phyloP scores from a whole-genome alignment of 1,140 invertebrate species.

The Micrasema minimum region DNA sequence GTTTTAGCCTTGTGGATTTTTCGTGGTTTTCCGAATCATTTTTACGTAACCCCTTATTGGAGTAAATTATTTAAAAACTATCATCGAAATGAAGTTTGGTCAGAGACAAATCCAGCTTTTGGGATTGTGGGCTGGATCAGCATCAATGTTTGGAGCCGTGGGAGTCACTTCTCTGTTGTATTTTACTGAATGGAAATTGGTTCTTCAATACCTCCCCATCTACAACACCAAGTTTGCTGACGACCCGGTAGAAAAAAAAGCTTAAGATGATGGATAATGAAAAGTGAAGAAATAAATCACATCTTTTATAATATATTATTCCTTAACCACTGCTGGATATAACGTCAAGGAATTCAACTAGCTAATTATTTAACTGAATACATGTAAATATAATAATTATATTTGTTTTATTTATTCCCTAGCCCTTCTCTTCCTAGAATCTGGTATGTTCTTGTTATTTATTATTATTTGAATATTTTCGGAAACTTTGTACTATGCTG shows the following conservation, averaged over 20 bases:
- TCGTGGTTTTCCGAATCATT: neutral
- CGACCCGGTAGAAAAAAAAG: constrained; percentile 52
- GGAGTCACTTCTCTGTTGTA: constrained; percentile 71
- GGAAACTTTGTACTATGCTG: too few relatives aligned
- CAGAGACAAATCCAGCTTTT: constrained; percentile 35
- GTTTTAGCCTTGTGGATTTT: too few relatives aligned
- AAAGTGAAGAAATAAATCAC: too few relatives aligned
- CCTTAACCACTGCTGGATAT: neutral
- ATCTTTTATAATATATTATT: too few relatives aligned
- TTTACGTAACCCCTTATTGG: constrained; percentile 27
- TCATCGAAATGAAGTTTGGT: constrained; percentile 25
- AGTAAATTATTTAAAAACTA: too few relatives aligned
- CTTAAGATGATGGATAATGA: too few relatives aligned
- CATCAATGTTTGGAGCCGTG: constrained; percentile 70
- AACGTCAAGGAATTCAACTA: constrained; percentile 7
- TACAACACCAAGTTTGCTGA: constrained; percentile 78
- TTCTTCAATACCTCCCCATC: constrained; percentile 77
- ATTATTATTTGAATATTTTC: too few relatives aligned
- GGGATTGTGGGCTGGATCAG: constrained; percentile 33
- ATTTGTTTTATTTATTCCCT: constrained; percentile 24
- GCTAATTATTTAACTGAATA: constrained; percentile 9
- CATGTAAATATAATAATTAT: constrained; percentile 21
- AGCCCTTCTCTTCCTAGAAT: too few relatives aligned
- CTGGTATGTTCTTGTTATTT: too few relatives aligned
- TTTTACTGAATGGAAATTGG: constrained; percentile 81